Base-by-base conservation (phyloP, 2,888 invertebrate species). In the Polyploca ridens region DNA sequence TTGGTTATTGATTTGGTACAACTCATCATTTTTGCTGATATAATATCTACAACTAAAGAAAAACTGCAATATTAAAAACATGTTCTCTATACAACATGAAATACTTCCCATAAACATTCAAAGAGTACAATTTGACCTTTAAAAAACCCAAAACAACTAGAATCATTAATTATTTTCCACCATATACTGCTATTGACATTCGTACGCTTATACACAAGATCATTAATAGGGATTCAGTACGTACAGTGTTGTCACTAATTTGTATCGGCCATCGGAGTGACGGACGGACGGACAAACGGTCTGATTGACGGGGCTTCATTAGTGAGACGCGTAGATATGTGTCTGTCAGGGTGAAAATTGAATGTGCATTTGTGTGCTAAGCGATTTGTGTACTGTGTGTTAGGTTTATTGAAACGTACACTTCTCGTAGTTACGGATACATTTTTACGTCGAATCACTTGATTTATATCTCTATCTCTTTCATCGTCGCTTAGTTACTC, bases 221-320 rank as follows among this genome's bases (percentile, higher is more conserved):
- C 87, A 87, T 88, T 88, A 88, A 84, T 84, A 82, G 82, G 77
- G 80, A 74, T 78, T 74, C 78, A 77, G 70, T 69, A 80, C 79
- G 75, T 72, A 63, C 74, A 64, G 66, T 71, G 84, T 84, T 88
- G 87, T 89, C 89, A 87, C 89, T 89, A 90, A 89, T 89, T 90
- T 88, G 88, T 84, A 82, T 79, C 79, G 78, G 74, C 74, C 73
- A 54, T 54, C 54, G 10, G 80, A 79, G 80, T 83, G 85, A 86
- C 79, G 77, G 82, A 80, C 84, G 76, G 82, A 80, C 84, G 76
- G 82, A 88, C 90, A 89, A 87, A 86, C 87, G 86, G 79, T 75
- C 86, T 90, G 90, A 91, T 90, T 90, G 91, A 91, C 90, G 83
- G 81, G 78, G 77, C 79, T 88, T 91, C 90, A 90, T 91, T 91